phyloP scores from a whole-genome alignment of 2,113 vertebrate genomes.

The Globicephala melas region DNA sequence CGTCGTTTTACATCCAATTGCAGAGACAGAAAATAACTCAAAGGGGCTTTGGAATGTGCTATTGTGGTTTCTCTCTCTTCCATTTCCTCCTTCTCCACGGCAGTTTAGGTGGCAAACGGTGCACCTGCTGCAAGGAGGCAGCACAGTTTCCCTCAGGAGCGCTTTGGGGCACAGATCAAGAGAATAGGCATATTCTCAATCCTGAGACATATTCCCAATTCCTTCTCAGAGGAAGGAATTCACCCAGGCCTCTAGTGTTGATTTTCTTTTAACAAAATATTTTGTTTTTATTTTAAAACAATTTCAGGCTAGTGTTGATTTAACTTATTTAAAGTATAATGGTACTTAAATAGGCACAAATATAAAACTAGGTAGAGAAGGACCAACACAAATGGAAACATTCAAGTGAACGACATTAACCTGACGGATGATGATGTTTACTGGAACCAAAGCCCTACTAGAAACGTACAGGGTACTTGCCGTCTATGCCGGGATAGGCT shows the following conservation, averaged over 20 bases:
- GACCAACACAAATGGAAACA: background rate
- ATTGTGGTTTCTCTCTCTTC: background rate
- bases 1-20: background rate
- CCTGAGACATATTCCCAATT: accelerated
- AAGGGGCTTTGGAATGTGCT: background rate
- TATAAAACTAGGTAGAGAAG: background rate
- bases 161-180: background rate
- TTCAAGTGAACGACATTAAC: background rate
- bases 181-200: accelerated
- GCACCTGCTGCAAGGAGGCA: background rate
- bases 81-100: background rate
- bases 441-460: background rate
- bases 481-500: background rate
- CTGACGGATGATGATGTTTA: accelerated
- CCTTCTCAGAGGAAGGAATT: background rate
- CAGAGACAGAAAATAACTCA: background rate
- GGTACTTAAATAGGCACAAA: background rate
- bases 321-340: background rate
- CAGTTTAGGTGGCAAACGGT: background rate
- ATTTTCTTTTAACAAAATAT: background rate
- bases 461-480: accelerated
- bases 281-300: background rate
- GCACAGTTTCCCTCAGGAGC: accelerated
- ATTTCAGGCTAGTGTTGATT: background rate
- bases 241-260: background rate